Base-by-base conservation (phyloP, 2,888 invertebrate species). In the Caenorhabditis sp. region DNA sequence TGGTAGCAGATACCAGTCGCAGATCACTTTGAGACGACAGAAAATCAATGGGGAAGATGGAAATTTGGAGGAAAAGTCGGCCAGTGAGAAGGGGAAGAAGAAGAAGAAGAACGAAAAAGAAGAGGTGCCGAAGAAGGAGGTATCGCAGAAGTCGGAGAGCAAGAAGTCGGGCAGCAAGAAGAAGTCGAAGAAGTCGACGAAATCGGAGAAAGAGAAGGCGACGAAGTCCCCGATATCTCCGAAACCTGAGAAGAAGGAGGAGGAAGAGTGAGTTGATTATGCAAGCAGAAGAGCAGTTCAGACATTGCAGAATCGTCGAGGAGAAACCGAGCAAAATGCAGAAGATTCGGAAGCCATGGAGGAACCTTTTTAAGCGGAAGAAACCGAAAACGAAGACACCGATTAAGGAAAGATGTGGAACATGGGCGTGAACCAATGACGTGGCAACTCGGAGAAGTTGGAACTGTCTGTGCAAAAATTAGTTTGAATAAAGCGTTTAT, bases 361-460 rank as follows among this genome's bases (percentile, higher is more conserved):
- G 64, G 26, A 78, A 53, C 50, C 13, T 78, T 1, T 70, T 69
- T 60, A 64, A 64, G 24, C 22, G 28, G 51, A 64, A 58, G 20
- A 24, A 40, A 35, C 35, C 26, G 50, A 37, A 20, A 13, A 20
- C 15, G 28, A 50, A 18, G 56, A 35, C 60, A 24, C 35, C 53
- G 35, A 67, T 28, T 22, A 15, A 18, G 4, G 68, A 68, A 28
- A 24, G 76, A n/a, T 40, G 40, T 20, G 68, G 51, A 13, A 62
- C 60, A 6, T 68, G 61, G 60, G 65, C 65, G 24, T 65, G 74
- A 61, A 47, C 47, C 18, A 15, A 1, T 6, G 24, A 68, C 64
- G 50, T 53, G 37, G 37, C 40, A 35, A 0, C 32, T 4, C 9
- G 32, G 32, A 32, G n/a, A n/a, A n/a, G n/a, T n/a, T n/a, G n/a